Evolutionary conservation across 2,888 invertebrate species (phyloP), one percentile per base, ranked within the genome.

Genomic region (Rapana venosa): DNA sequence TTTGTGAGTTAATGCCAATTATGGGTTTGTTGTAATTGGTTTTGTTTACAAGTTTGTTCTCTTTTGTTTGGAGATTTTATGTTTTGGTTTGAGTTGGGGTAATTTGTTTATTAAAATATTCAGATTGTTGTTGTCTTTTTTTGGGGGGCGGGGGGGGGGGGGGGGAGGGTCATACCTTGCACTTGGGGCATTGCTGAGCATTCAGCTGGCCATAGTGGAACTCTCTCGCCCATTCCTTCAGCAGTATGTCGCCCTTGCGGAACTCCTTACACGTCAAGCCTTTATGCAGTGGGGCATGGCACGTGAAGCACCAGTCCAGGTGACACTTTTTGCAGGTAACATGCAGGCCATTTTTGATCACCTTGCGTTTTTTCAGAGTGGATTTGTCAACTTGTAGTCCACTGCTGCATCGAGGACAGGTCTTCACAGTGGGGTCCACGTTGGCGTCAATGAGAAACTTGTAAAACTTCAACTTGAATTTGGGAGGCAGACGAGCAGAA

Each of bases 161-260:
- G n/a, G n/a, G n/a, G n/a, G n/a, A n/a, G n/a, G 4, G 2, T 66
- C 47, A 90, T 93, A 96, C 96, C 95, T 96, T 96, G 93, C 96
- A 96, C 90, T 95, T 96, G 0, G 96, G 96, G 92, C 96, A 96
- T 92, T 93, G 94, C 91, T 96, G 96, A 13, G 96, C 96, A 93
- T 96, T 96, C 26, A 92, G 92, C 91, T 95, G 95, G 0, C 96
- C 96, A 88, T 93, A 94, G 88, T 94, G 95, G 22, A 92, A 91
- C 90, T 96, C 95, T 81, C 95, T 94, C 0, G 96, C 96, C 96
- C 96, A 96, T 26, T 92, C 91, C 91, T 95, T 95, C 30, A 96
- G 92, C 88, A 96, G 93, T 36, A 94, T 94, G 91, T 96, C 96
- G 15, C 96, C 96, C 89, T 95, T 95, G 30, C 92, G 92, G 92